Base-by-base conservation (phyloP, 1,140 invertebrate species). In the Dendrolimus kikuchii region DNA sequence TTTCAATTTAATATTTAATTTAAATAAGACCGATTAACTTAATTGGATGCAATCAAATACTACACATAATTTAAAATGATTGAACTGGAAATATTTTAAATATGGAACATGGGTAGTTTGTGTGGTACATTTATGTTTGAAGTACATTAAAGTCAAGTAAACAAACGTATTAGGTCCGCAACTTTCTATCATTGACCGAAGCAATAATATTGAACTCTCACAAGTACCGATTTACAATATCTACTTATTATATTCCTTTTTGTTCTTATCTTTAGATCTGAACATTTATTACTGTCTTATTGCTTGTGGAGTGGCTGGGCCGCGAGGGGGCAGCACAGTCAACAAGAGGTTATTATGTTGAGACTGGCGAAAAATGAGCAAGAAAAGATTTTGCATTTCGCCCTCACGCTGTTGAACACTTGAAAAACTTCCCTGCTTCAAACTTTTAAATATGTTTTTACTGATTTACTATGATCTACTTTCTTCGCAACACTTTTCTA, bases 281-380 rank as follows among this genome's bases (percentile, higher is more conserved):
- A 85, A 78, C 81, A 83, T 83, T 83, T 86, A 86, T 86, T 86
- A 86, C 80, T 79, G 72, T 83, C 77, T 83, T 83, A 86, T 86
- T 86, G 78, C 71, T 77, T 74, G 77, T 76, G 71, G 71, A 82
- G 74, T 75, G 81, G 68, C 74, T 59, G 62, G 58, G 74, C 75
- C 71, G 60, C 59, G 57, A 59, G 72, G 70, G 70, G 67, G 67
- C 60, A 69, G 64, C 63, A 69, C 57, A 71, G 77, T 78, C 77
- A 85, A 85, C 79, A 81, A 74, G 71, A 73, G 77, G 77, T 85
- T 85, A 81, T 85, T 82, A 85, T 81, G 79, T 85, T 78, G 77
- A 69, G 66, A 77, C 74, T 77, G 62, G 76, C 74, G 71, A 77
- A 82, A 81, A 81, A 80, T 81, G 74, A 84, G 67, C 76, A 76